These are phyloP conservation scores for Meloidogyne exigua DNA, from an alignment of 1,140 invertebrate genomes.

Conservation along the genomic window DNA sequence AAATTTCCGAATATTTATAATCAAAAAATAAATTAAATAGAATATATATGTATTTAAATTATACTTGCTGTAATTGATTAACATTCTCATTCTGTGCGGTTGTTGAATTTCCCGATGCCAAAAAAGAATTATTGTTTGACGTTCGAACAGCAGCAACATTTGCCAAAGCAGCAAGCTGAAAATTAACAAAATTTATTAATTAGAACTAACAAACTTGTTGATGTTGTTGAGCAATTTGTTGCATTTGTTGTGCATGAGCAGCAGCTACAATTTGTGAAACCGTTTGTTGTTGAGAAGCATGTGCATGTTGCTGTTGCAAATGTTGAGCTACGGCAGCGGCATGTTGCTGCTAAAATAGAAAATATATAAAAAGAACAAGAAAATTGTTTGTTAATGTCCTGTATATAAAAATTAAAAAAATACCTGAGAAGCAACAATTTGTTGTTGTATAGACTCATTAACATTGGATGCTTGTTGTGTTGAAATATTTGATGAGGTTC, in stretches of 20 bases:
- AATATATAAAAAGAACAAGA: background rate
- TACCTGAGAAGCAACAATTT: constrained; percentile 28
- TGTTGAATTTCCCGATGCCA: background rate
- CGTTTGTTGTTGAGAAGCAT: background rate
- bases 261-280: constrained; percentile 39
- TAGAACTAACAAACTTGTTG: constrained; percentile 25
- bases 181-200: background rate
- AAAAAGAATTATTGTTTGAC: constrained; percentile 7
- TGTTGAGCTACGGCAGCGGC: background rate
- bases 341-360: constrained; percentile 40
- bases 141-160: constrained; percentile 26
- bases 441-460: constrained; percentile 22
- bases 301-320: constrained; percentile 7
- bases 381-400: too few species aligned
- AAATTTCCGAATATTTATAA: too few species aligned
- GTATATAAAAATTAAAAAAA: background rate
- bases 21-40: too few species aligned
- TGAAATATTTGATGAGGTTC: constrained; percentile 11
- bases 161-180: constrained; percentile 23
- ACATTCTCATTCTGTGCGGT: constrained; percentile 17
- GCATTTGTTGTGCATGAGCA: constrained; percentile 33
- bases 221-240: constrained; percentile 35
- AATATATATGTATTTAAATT: too few species aligned
- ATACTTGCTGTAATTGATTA: constrained; percentile 21
- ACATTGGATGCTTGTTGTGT: background rate